These are phyloP conservation scores for Drosophila greeni DNA, from an alignment of 2,888 invertebrate species.

Conservation along the genomic window DNA sequence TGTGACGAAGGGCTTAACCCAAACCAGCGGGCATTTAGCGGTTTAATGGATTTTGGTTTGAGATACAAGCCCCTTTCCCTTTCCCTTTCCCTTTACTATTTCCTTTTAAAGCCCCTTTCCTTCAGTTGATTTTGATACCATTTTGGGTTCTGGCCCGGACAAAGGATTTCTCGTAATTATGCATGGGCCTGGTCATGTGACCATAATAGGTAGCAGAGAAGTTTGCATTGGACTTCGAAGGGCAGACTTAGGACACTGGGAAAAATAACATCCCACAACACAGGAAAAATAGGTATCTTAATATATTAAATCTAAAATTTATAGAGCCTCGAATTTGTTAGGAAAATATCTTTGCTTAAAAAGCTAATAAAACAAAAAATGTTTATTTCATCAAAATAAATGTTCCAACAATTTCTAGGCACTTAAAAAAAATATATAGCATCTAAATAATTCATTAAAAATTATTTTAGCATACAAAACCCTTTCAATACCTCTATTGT, in stretches of 20 bases:
- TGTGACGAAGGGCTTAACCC: slow-evolving; percentile 29
- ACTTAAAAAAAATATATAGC: too few relatives aligned
- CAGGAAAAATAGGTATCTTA: too few relatives aligned
- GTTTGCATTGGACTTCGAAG: neutral
- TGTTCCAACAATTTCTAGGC: neutral
- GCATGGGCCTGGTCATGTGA: neutral
- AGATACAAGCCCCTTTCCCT: neutral
- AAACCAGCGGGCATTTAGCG: slow-evolving; percentile 30
- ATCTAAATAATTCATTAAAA: too few relatives aligned
- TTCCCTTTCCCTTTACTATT: neutral
- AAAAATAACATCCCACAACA: neutral
- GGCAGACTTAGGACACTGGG: neutral
- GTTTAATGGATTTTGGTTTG: slow-evolving; percentile 2
- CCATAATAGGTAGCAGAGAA: neutral
- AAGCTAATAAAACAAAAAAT: neutral
- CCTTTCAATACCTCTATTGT: rapidly evolving
- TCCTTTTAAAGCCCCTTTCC: neutral
- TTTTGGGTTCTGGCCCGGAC: neutral
- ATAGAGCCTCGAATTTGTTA: too few relatives aligned
- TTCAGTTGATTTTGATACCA: neutral
- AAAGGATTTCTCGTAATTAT: slow-evolving; percentile 2
- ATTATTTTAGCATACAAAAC: neutral
- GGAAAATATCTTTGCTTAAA: neutral
- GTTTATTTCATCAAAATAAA: neutral
- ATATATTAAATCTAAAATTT: too few relatives aligned